Percentiles rank a stretch among this genome's conserved stretches.
phyloP scores from a whole-genome alignment of 92 coral and sea anemone species.

The Bergia sp. region DNA sequence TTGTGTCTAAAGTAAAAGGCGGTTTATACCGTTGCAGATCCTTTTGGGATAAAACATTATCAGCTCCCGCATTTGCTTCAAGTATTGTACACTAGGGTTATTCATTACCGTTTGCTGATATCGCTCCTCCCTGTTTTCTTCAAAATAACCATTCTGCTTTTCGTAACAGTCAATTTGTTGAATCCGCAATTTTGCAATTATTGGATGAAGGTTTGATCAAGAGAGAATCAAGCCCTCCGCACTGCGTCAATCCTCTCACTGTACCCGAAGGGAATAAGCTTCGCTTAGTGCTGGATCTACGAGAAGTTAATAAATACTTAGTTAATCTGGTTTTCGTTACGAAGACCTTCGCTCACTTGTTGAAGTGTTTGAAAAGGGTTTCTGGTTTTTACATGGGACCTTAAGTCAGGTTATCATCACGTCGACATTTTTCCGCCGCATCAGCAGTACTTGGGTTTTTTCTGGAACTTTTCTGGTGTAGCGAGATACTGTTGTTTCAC shows the following conservation, averaged over 20 bases:
- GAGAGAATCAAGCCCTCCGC: slow-evolving; percentile 16
- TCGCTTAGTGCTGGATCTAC: slow-evolving; percentile 31
- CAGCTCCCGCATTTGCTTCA: not conserved
- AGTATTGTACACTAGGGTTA: not conserved
- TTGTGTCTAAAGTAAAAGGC: not conserved
- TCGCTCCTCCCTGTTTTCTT: not conserved
- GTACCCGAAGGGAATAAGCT: slow-evolving; percentile 35
- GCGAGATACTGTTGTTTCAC: slow-evolving; percentile 56
- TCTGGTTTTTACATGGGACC: slow-evolving; percentile 70
- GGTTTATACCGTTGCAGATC: not conserved
- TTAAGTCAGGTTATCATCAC: slow-evolving; percentile 71
- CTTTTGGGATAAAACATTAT: not conserved
- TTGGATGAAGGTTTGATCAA: not conserved
- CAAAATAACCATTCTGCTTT: too few relatives aligned
- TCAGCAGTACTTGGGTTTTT: slow-evolving; percentile 61
- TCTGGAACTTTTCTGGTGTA: slow-evolving; percentile 55
- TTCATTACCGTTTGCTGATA: not conserved
- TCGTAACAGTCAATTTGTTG: too few relatives aligned
- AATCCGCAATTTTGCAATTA: not conserved
- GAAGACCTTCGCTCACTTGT: slow-evolving; percentile 32
- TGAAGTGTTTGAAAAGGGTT: slow-evolving; percentile 31
- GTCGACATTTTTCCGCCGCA: slow-evolving; percentile 59
- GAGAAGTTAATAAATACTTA: slow-evolving; percentile 17
- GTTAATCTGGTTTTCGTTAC: not conserved
- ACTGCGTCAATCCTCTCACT: slow-evolving; percentile 34